These are phyloP conservation scores for Tigriopus japonicus DNA, from an alignment of 1,140 invertebrate genomes.

Conservation along the genomic window DNA sequence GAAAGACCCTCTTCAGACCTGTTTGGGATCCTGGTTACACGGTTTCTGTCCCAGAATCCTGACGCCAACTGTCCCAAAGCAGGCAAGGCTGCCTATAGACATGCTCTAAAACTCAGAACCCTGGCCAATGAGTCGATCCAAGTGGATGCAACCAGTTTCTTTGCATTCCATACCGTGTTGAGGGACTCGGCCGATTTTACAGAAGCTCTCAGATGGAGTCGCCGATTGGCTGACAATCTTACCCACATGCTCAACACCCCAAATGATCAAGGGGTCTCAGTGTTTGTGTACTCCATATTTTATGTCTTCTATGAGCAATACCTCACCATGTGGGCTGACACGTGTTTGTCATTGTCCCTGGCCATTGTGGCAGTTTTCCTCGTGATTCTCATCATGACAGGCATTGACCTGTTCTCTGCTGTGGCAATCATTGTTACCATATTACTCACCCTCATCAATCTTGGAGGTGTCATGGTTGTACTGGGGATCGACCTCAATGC, in stretches of 20 bases:
- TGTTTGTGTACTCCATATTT: slow-evolving; percentile 29
- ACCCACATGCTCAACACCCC: slow-evolving; percentile 38
- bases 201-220: slow-evolving; percentile 46
- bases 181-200: slow-evolving; percentile 61
- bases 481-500: slow-evolving; percentile 77
- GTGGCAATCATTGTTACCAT: slow-evolving; percentile 51
- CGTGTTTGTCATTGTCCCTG: slow-evolving; percentile 32
- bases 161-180: slow-evolving; percentile 68
- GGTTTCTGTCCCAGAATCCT: slow-evolving; percentile 63
- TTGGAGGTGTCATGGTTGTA: slow-evolving; percentile 72
- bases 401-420: slow-evolving; percentile 62
- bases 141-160: slow-evolving; percentile 52
- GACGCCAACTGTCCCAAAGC: slow-evolving; percentile 53
- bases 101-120: slow-evolving; percentile 26
- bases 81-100: slow-evolving; percentile 50
- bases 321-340: slow-evolving; percentile 32
- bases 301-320: slow-evolving; percentile 45
- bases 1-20: background rate
- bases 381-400: slow-evolving; percentile 61
- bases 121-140: slow-evolving; percentile 36
- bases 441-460: slow-evolving; percentile 53
- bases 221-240: slow-evolving; percentile 52
- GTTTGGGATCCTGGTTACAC: slow-evolving; percentile 39
- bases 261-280: slow-evolving; percentile 19
- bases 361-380: slow-evolving; percentile 56